Percentiles rank a stretch among this genome's conserved stretches.
phyloP scores from a whole-genome alignment of 2,113 vertebrate genomes.

The Athene noctua region DNA sequence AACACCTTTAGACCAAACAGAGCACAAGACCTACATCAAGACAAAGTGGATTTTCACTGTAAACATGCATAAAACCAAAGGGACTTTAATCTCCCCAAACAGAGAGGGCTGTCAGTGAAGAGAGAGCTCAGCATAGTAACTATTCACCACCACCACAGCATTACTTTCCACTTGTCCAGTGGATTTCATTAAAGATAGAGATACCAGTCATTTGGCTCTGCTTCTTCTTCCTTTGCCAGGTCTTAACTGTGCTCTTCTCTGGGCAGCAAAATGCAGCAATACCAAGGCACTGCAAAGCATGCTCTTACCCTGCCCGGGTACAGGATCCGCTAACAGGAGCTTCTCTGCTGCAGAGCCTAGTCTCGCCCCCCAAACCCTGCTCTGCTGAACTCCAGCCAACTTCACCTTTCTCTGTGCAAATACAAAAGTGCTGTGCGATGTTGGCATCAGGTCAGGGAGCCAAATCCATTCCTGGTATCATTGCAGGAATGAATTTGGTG shows the following conservation, averaged over 20 bases:
- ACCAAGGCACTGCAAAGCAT: fast-evolving
- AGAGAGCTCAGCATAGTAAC: not conserved
- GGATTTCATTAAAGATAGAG: not conserved
- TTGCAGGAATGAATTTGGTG: not conserved
- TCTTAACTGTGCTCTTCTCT: not conserved
- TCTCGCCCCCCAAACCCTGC: fast-evolving
- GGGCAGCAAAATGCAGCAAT: not conserved
- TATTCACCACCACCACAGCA: not conserved
- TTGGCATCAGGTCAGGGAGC: not conserved
- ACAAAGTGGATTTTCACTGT: not conserved
- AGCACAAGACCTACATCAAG: not conserved
- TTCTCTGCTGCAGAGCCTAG: not conserved
- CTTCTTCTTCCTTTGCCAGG: not conserved
- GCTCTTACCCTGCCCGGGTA: not conserved
- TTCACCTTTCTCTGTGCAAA: not conserved
- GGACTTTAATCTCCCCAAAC: not conserved
- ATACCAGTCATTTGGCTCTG: not conserved
- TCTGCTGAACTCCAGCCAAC: not conserved
- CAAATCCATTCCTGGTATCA: not conserved
- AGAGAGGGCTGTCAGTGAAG: not conserved
- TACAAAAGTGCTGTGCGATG: not conserved
- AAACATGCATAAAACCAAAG: not conserved
- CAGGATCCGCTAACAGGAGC: not conserved
- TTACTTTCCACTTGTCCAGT: not conserved
- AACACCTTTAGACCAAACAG: not conserved